Evolutionary conservation across 2,797 vertebrate species (phyloP), one percentile per base, ranked within the genome.

Genomic region (Smutsia temminckii): DNA sequence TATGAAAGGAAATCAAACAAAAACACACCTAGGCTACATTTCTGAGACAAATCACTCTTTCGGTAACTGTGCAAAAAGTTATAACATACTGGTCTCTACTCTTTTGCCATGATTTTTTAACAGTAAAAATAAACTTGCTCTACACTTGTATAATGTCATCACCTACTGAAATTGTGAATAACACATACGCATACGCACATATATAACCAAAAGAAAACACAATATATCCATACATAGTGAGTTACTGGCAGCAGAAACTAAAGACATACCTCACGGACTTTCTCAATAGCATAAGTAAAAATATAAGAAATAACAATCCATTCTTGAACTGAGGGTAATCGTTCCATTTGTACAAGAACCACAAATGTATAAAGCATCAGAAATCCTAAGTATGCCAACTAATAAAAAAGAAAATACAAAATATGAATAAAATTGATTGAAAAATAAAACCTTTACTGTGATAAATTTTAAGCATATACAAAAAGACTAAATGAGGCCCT

Each of bases 261-360:
- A 20, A 96, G 17, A 86, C 97, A 13, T 98, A 99, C 99, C 99
- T 99, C 99, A 98, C 99, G 98, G 78, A 99, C 98, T 98, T 99
- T 99, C 98, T 99, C 99, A 94, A 99, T 98, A 55, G 99, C 99
- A 37, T 99, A 99, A 10, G 99, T 99, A 97, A 99, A 99, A 98
- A 99, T 99, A 98, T 99, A 99, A 92, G 99, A 98, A 98, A 99
- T 99, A 97, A 99, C 99, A 97, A 99, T 98, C 99, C 99, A 99
- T 96, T 99, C 99, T 97, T 99, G 99, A 98, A 98, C 98, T 21
- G 99, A 99, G 3, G 99, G 99, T 63, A 98, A 97, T 0, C 53
- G 34, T 17, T 98, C 98, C 99, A 99, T 99, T 98, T 98, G 99
- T 94, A 99, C 99, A 98, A 99, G 98, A 95, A 99, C 99, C 94